Base-by-base conservation (phyloP, 2,113 vertebrate genomes). In the Dinomys branickii region DNA sequence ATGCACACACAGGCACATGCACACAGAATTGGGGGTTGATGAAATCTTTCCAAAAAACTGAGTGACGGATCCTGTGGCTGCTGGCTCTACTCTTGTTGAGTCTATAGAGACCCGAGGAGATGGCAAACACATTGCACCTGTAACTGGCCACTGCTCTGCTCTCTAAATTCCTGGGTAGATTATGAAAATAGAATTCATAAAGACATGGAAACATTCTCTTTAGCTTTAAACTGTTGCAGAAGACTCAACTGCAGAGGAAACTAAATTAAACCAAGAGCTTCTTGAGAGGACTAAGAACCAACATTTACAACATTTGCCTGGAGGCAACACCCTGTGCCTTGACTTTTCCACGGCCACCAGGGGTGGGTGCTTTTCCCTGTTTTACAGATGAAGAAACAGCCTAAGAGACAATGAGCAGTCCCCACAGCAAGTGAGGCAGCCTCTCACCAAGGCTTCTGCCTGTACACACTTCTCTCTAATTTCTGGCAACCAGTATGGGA, bases 131-230 rank as follows among this genome's bases (percentile, higher is more conserved):
- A 4, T 67, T 28, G 10, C 11, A 50, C 67, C 52, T 12, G 2
- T 61, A 26, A 24, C 10, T 65, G 41, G 24, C 12, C 12, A 1
- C 33, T 35, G 1, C 44, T 63, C 41, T 14, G 58, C 2, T 50
- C 30, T 58, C 77, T 59, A 30, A 7, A 1, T 24, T 61, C 81
- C 30, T 4, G 12, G 22, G 61, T 7, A 0, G 35, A 3, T 26
- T 11, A 28, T 0, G 1, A 7, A 52, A 3, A 30, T 56, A 7
- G 50, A 0, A 0, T 63, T 52, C 38, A 5, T 28, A 12, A 50
- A 19, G 77, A 47, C 24, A 2, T 2, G 12, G 26, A 30, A 75
- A 50, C 10, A 3, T 9, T 67, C 47, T 13, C 10, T 11, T 41
- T 4, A 11, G 73, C 35, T 58, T 9, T 33, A 52, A 50, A n/a